Base-by-base conservation (phyloP, 2,888 invertebrate species). In the Lasiommata megera region DNA sequence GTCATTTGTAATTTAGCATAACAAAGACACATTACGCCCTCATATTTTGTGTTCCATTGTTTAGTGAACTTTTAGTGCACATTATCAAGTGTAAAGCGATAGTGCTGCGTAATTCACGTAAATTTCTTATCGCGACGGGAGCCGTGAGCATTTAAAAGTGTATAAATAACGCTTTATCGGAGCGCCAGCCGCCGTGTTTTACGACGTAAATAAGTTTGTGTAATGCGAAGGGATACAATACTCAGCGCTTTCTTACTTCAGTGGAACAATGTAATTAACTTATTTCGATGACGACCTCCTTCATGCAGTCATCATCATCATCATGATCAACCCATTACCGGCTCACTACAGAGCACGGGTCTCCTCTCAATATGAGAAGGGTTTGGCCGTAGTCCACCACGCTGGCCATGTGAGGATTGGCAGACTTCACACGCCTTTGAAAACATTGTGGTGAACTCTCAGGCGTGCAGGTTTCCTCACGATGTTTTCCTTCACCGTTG, bases 61-160 rank as follows among this genome's bases (percentile, higher is more conserved):
- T 57, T 55, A 43, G 55, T 53, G 47, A 50, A 60, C n/a, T 51
- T 44, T 44, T 55, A 43, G 55, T 53, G 47, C 53, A 59, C 51
- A 55, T 57, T 60, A 64, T 61, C 61, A 50, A 54, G 48, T 50
- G 11, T 3, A 6, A 31, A 53, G 57, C 70, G 69, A 68, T 67
- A 73, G 70, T 74, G 56, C 44, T 56, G 57, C 67, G 76, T 78
- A 73, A 79, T 82, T 80, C 77, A 75, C 73, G 74, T 77, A 77
- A 79, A 79, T 76, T 76, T 69, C 77, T 79, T 80, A 84, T 82
- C 81, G 72, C 72, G 56, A 64, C 74, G 71, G 77, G 75, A 73
- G 77, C 70, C 66, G 68, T 69, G 73, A 72, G 77, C 70, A 77
- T 76, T 76, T 70, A 73, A 77, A 76, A 75, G 72, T 72, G 62